Conservation (phyloP, 2,113 vertebrate genomes). For the Engraulis encrasicolus region DNA sequence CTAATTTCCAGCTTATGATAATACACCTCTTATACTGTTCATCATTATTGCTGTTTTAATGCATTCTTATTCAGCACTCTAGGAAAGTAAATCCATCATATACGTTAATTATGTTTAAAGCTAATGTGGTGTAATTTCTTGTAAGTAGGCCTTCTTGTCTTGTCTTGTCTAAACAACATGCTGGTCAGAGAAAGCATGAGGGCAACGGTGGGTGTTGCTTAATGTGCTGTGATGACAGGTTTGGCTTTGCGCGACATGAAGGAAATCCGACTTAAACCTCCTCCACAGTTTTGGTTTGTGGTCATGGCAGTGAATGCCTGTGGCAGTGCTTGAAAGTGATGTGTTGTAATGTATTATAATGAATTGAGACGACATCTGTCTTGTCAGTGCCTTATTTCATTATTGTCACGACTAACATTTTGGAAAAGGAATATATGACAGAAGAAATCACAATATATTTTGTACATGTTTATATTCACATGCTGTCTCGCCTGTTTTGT, state of each 20-base stretch:
- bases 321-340: background rate
- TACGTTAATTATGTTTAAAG: background rate
- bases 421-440: background rate
- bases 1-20: no score
- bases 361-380: background rate
- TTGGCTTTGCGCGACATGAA: background rate
- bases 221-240: background rate
- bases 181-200: background rate
- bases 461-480: background rate
- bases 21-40: background rate
- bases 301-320: background rate
- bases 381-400: background rate
- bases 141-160: background rate
- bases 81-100: background rate
- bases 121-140: background rate
- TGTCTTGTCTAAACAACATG: background rate
- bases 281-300: background rate
- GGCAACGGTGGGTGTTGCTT: background rate
- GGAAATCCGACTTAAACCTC: background rate
- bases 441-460: background rate
- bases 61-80: background rate
- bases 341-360: background rate
- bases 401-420: background rate
- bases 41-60: background rate
- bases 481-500: no score